Evolutionary conservation across 2,113 vertebrate genomes (phyloP), one percentile per base, ranked within the genome.

Genomic region (Halichoerus grypus): DNA sequence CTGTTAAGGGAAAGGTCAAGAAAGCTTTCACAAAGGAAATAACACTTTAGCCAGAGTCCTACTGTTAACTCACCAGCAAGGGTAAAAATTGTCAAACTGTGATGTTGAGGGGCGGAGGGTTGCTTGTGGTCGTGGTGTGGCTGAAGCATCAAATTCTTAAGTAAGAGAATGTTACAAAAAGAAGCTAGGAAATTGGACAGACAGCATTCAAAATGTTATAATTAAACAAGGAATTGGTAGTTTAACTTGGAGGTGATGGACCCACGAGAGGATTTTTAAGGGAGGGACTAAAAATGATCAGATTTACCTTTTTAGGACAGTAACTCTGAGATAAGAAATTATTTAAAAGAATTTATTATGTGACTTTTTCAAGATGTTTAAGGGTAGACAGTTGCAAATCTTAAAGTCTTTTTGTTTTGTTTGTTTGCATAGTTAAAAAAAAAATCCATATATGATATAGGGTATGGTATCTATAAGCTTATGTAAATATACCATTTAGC

Each of bases 11-110:
- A 82, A 65, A 15, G 15, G 90, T 90, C n/a, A 77, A 94, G 77
- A 76, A 96, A 67, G 5, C 65, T 94, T 94, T 94, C 85, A 74
- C 49, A 94, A 83, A 84, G 94, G 85, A 98, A 94, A 5, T 94
- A 87, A 79, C 85, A 88, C 94, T 77, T 91, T 86, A 83, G 53
- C 53, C 55, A 87, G 55, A 88, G 67, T 81, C 46, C 22, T 92
- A 4, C 31, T 72, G 3, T 76, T 79, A 85, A 84, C 18, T 87
- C n/a, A 51, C 9, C 31, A 95, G 3, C n/a, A 76, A 61, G 15
- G 76, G 39, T 26, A 88, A 72, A 94, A 94, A 91, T 81, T 67
- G n/a, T 85, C 53, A 89, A 83, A 83, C 24, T 39, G 11, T 49
- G 18, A 31, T 95, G 33, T 87, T 39, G 90, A 59, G 18, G 53